phyloP scores from a whole-genome alignment of 37 sponge, comb jelly and placozoan species.

The Oopsacas minuta region DNA sequence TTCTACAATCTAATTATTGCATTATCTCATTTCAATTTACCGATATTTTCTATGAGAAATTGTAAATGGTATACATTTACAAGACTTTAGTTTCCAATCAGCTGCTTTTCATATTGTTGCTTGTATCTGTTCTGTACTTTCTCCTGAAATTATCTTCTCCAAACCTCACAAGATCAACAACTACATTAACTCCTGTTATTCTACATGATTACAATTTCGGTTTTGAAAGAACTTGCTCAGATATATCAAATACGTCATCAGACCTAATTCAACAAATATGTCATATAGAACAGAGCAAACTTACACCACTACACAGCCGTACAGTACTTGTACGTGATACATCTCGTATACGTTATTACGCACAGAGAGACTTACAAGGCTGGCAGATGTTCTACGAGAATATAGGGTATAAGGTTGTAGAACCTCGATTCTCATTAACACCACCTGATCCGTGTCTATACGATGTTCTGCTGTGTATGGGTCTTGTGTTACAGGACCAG shows the following conservation, averaged over 20 bases:
- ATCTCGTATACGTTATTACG: slow-evolving; percentile 49
- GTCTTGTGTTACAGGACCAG: slow-evolving; percentile 45
- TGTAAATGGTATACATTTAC: neutral
- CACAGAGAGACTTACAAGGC: slow-evolving; percentile 67
- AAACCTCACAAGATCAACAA: neutral
- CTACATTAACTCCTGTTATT: neutral
- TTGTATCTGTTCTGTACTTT: neutral
- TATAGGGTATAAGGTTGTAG: slow-evolving; percentile 43
- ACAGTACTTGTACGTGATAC: slow-evolving; percentile 55
- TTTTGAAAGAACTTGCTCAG: neutral
- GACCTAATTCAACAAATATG: neutral
- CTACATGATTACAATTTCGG: neutral
- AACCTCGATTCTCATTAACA: slow-evolving; percentile 18
- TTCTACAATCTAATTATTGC: too few relatives aligned
- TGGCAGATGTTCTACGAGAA: slow-evolving; percentile 50
- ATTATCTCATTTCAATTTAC: neutral
- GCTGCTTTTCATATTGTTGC: neutral
- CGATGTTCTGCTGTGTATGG: slow-evolving; percentile 61
- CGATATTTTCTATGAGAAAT: neutral
- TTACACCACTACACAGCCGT: slow-evolving; percentile 11
- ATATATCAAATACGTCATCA: neutral
- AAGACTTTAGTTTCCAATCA: neutral
- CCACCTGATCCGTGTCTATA: neutral
- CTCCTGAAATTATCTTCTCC: neutral
- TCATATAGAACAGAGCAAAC: neutral